Evolutionary conservation across 2,113 vertebrate genomes (phyloP), one percentile per base, ranked within the genome.

Genomic region (Platycercus adscitus): DNA sequence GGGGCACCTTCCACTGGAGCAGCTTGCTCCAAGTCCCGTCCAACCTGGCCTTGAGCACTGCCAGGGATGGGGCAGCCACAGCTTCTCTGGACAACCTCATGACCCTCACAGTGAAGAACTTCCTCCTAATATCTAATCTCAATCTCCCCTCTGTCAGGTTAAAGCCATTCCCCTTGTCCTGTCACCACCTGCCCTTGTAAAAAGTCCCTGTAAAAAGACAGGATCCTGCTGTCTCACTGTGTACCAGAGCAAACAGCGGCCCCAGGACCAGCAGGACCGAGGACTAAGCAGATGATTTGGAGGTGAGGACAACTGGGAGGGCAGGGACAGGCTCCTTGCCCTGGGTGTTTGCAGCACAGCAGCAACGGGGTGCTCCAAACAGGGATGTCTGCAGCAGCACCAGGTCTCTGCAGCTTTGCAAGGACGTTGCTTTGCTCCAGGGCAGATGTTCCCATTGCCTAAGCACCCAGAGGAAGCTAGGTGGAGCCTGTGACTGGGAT

Each of bases 361-460:
- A 19, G 31, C 11, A 10, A 2, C 10, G 61, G 15, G 46, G 16
- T 37, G 49, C 68, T 61, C 73, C 0, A 0, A 26, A 21, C 0
- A 17, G 44, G 1, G 0, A 4, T 8, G 52, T 35, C 72, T 91
- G 76, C 58, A 75, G 78, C 7, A 6, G 18, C 61, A 29, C 26
- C 44, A 61, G 63, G 14, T 19, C 71, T 76, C 77, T 44, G 63
- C n/a, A 72, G 90, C 61, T 50, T n/a, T 55, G 50, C 81, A 46
- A 33, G 69, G 44, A 55, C 0, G 1, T 14, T 47, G 43, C 58
- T 49, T 29, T 56, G 85, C 68, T 81, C 70, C 79, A 73, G 61
- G 53, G 49, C 49, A 72, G 79, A n/a, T 20, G 28, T 17, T 73
- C 46, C 44, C 1, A 0, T 8, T 60, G 66, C 66, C 79, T 56